Conservation (phyloP, 2,888 invertebrate genomes). For the Calliopum simillimum region DNA sequence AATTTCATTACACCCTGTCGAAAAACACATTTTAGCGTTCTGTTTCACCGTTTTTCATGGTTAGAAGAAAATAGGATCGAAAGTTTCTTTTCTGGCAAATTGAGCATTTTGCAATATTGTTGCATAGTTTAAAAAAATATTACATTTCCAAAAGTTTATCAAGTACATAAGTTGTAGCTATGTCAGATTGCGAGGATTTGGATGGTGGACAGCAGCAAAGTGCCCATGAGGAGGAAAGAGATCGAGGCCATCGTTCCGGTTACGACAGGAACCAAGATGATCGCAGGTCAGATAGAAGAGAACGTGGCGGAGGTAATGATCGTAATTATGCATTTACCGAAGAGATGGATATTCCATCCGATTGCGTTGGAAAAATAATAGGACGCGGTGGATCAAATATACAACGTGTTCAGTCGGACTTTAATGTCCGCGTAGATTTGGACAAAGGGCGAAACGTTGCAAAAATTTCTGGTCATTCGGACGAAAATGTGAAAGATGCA, state of each 20-base stretch:
- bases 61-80: no score
- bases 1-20: no score
- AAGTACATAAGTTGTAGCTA: no score
- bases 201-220: no score
- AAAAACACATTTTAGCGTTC: no score
- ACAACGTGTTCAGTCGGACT: slow-evolving; percentile 72
- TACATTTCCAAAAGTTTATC: no score
- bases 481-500: slow-evolving; percentile 52
- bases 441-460: slow-evolving; percentile 61
- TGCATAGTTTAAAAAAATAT: no score
- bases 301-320: slow-evolving; percentile 5
- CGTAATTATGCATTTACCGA: slow-evolving; percentile 37
- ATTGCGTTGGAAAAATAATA: slow-evolving; percentile 66
- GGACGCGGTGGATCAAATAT: slow-evolving; percentile 91
- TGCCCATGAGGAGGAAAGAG: not conserved
- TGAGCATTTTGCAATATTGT: no score
- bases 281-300: not conserved
- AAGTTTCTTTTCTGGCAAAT: no score
- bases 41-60: no score
- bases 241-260: not conserved
- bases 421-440: slow-evolving; percentile 74
- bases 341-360: slow-evolving; percentile 41
- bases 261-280: not conserved
- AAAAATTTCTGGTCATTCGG: slow-evolving; percentile 50
- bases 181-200: no score